These are phyloP conservation scores for Otis tarda DNA, from an alignment of 2,113 vertebrate genomes.

Conservation along the genomic window DNA sequence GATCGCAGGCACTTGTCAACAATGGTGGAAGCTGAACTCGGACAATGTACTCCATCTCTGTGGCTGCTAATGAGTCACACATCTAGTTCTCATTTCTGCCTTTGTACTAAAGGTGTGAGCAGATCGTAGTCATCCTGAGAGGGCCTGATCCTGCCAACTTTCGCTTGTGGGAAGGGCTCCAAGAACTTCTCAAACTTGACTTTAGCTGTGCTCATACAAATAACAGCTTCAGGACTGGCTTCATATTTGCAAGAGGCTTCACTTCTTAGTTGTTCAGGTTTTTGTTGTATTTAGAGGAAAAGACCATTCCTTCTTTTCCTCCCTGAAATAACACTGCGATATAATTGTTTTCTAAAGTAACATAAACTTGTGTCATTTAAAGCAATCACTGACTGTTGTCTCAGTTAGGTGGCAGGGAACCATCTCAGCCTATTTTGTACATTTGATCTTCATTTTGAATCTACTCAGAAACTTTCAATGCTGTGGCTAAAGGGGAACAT, in stretches of 20 bases:
- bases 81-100: slow-evolving; percentile 12
- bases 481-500: neutral
- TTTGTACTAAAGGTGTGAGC: slow-evolving; percentile 46
- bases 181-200: neutral
- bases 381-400: neutral
- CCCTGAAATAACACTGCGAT: neutral
- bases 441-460: neutral
- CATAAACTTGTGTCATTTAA: neutral
- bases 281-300: neutral
- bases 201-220: neutral
- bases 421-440: neutral
- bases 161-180: neutral
- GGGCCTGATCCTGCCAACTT: neutral
- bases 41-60: neutral
- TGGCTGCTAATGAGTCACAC: slow-evolving; percentile 54
- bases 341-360: neutral
- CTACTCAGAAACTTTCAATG: neutral
- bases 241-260: neutral
- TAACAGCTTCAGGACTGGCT: neutral
- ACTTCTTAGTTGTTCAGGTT: neutral
- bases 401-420: neutral
- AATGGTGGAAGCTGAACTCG: neutral
- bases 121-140: slow-evolving; percentile 12
- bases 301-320: neutral
- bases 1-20: slow-evolving; percentile 24